Conservation (phyloP, 2,113 vertebrate genomes). For the Callipepla squamata region DNA sequence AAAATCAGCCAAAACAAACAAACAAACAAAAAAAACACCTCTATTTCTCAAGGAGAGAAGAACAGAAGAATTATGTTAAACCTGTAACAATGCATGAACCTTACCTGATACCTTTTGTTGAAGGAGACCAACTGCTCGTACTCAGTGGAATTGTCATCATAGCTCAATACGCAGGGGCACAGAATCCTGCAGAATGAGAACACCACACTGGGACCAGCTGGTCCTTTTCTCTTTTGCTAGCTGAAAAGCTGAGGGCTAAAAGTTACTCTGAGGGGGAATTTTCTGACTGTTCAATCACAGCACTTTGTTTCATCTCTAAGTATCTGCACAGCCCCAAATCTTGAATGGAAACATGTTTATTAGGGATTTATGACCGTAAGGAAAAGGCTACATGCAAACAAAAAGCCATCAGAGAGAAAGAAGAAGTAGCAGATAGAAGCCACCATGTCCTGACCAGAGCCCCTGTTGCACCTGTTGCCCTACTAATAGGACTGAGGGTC, state of each 20-base stretch:
- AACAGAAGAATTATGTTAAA: neutral
- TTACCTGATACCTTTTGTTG: conserved; percentile 81
- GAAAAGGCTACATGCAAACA: neutral
- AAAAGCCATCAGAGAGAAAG: neutral
- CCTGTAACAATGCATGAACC: neutral
- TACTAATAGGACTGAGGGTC: neutral
- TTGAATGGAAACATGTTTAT: neutral
- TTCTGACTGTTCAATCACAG: neutral
- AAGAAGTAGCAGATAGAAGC: neutral
- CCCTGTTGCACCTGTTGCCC: neutral
- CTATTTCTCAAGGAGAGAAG: neutral
- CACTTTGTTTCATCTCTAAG: neutral
- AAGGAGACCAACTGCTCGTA: conserved; percentile 31
- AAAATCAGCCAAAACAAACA: neutral
- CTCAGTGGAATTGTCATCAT: conserved; percentile 44
- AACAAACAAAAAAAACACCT: neutral
- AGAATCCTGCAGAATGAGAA: neutral
- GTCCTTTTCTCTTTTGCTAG: rapidly evolving
- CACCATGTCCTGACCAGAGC: rapidly evolving
- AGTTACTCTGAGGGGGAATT: neutral
- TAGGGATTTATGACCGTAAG: neutral
- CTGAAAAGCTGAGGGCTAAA: neutral
- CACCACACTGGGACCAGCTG: neutral
- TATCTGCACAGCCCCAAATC: neutral
- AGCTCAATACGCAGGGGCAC: conserved; percentile 75